These are phyloP conservation scores for Metacarcinus magister DNA, from an alignment of 2,888 invertebrate genomes.

Conservation along the genomic window DNA sequence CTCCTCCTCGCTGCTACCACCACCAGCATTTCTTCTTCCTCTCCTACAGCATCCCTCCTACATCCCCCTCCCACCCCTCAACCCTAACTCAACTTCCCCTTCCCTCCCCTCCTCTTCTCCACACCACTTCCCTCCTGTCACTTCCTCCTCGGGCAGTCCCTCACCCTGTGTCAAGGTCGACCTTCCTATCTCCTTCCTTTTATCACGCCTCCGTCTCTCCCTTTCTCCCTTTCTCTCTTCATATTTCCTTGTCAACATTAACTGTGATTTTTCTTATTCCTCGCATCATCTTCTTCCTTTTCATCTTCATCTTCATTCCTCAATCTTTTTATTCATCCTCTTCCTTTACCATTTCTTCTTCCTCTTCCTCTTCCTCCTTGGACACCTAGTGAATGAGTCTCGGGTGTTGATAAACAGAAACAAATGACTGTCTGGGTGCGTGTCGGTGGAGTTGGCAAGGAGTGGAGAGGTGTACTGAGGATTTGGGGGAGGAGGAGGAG, in stretches of 20 bases:
- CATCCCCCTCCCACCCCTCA: neutral
- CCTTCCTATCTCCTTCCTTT: constrained; percentile 5
- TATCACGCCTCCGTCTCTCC: neutral
- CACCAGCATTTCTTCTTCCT: neutral
- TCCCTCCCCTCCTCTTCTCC: neutral
- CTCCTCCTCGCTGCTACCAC: neutral
- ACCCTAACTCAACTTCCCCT: neutral
- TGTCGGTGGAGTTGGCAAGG: neutral
- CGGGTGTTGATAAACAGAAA: neutral
- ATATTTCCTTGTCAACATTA: neutral
- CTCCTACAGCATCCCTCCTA: neutral
- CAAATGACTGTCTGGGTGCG: neutral
- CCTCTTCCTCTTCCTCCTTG: neutral
- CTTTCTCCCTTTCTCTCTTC: neutral
- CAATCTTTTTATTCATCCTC: neutral
- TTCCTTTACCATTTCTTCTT: neutral
- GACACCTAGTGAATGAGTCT: neutral
- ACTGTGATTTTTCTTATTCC: neutral
- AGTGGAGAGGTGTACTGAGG: neutral
- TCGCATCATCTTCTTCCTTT: neutral
- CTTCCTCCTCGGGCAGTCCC: neutral
- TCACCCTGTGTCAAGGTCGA: constrained; percentile 33
- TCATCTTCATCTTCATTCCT: neutral
- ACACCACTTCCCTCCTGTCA: neutral
- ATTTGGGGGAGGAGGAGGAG: neutral